These are phyloP conservation scores for Temnothorax longispinosus DNA, from an alignment of 1,140 invertebrate species.

Conservation along the genomic window DNA sequence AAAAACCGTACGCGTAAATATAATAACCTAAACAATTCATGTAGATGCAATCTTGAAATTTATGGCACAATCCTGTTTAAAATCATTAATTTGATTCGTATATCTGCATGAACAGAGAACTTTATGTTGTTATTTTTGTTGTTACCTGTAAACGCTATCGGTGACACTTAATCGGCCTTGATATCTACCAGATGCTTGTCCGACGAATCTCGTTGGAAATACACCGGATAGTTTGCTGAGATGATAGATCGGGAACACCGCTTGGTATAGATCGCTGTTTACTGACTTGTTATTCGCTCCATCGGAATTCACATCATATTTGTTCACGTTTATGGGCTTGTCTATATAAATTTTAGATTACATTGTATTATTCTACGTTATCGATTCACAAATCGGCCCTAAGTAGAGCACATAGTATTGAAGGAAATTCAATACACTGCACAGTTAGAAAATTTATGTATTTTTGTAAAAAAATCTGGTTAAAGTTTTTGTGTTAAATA, in stretches of 20 bases:
- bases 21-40: no score
- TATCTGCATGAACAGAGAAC: not conserved
- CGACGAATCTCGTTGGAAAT: conserved; percentile 75
- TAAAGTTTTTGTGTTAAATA: no score
- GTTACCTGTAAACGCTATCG: conserved; percentile 78
- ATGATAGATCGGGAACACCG: conserved; percentile 79
- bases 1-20: no score
- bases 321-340: conserved; percentile 28
- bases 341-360: conserved; percentile 22
- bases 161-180: conserved; percentile 63
- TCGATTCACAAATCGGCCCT: conserved; percentile 13
- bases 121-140: not conserved
- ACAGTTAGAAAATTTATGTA: no score
- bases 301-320: conserved; percentile 12
- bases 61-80: no score
- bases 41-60: no score
- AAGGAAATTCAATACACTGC: not conserved
- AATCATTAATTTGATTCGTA: no score
- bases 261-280: conserved; percentile 76
- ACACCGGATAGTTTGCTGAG: conserved; percentile 78
- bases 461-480: no score
- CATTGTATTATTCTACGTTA: not conserved
- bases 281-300: conserved; percentile 49
- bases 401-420: not conserved
- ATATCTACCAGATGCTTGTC: conserved; percentile 66